phyloP scores from a whole-genome alignment of 2,113 vertebrate genomes.

The Solea solea region DNA sequence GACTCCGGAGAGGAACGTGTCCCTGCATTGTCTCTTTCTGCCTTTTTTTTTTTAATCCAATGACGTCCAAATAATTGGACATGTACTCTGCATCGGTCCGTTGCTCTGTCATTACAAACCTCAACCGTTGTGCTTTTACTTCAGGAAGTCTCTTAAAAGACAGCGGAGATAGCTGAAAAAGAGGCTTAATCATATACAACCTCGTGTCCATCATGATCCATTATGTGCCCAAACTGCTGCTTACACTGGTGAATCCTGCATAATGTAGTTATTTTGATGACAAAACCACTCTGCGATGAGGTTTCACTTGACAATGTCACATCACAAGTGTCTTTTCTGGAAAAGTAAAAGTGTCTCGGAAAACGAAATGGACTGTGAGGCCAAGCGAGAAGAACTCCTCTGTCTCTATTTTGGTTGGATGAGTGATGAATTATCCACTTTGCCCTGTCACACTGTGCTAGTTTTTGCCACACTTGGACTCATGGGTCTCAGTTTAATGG shows the following conservation, averaged over 20 bases:
- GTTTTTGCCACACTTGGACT: neutral
- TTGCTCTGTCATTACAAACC: neutral
- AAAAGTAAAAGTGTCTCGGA: neutral
- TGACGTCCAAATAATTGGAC: neutral
- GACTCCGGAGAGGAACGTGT: neutral
- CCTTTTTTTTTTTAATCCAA: slow-evolving; percentile 1
- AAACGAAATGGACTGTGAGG: neutral
- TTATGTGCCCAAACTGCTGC: neutral
- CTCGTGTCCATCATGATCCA: slow-evolving; percentile 1
- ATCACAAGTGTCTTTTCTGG: neutral
- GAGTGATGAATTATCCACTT: neutral
- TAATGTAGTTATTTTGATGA: neutral
- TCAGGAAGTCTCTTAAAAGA: neutral
- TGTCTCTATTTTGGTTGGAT: neutral
- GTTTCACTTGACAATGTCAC: neutral
- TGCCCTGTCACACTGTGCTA: neutral
- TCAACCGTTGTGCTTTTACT: neutral
- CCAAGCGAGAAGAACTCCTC: neutral
- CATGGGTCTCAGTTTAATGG: neutral
- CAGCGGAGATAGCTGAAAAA: neutral
- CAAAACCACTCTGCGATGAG: neutral
- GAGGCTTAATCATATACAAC: neutral
- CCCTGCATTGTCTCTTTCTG: neutral
- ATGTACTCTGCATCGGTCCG: neutral
- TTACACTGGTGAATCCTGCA: no score